Evolutionary conservation across 1,140 invertebrate genomes (phyloP), one percentile per base, ranked within the genome.

Genomic region (Metopolophium dirhodum): DNA sequence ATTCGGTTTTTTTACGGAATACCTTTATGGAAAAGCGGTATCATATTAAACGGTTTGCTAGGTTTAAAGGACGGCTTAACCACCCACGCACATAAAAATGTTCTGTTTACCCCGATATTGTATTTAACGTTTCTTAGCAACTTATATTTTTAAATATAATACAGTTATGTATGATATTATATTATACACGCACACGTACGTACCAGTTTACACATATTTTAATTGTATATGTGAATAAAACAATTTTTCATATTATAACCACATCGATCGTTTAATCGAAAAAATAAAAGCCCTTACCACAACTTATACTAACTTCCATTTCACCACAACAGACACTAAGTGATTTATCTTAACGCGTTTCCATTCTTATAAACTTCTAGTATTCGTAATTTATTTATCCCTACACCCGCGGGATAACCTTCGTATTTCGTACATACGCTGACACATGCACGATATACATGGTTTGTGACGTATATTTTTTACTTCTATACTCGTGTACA

Each of bases 91-190:
- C 85, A 20, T n/a, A 47, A 37, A 37, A 35, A 37, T 86, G 9
- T 86, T 47, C 23, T 45, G 86, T 87, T 88, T 88, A 54, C n/a
- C 20, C 8, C n/a, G 49, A 87, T 35, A 54, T 51, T 11, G 51
- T 54, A 22, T 88, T 51, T 35, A 35, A 35, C 49, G 87, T 88
- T 54, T 54, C 87, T 88, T 88, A 88, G 87, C 49, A 88, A 54
- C 87, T 88, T n/a, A n/a, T 77, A 37, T 88, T 37, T 37, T 18
- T 20, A 45, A 86, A 86, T 77, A 77, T 77, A 18, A 30, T 68
- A 86, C n/a, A 61, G 9, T 14, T 68, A 18, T 77, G 30, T 18
- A 77, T n/a, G 61, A 77, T 77, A n/a, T 77, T 41, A 77, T 77
- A 61, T 6, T 47, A 47, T 87, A 49, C 23, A 83, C 77, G 18